Evolutionary conservation across 2,888 invertebrate species (phyloP).

Genomic region (Drosophila anomalata): DNA sequence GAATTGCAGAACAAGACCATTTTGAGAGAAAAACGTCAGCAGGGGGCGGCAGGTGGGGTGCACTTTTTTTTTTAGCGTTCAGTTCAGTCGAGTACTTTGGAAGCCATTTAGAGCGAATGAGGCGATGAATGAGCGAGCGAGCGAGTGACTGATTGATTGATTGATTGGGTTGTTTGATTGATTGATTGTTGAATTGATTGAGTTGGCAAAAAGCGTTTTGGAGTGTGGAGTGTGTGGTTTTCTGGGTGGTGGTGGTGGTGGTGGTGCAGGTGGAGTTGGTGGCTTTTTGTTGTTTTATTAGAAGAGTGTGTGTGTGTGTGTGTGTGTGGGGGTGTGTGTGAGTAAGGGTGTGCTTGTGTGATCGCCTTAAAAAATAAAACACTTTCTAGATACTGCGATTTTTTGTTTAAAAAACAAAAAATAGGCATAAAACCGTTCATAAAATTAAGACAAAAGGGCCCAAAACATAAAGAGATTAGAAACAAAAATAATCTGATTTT

Average conservation of each 20-base stretch:
- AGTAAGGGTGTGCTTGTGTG: slow-evolving; percentile 13
- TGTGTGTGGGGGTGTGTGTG: slow-evolving; percentile 14
- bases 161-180: slow-evolving; percentile 6
- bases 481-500: not conserved
- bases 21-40: not conserved
- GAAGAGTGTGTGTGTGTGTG: slow-evolving; percentile 16
- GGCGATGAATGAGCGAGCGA: slow-evolving; percentile 51
- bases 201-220: slow-evolving; percentile 15
- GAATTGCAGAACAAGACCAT: not conserved
- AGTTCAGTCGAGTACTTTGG: slow-evolving; percentile 18
- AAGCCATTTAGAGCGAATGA: slow-evolving; percentile 41
- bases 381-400: slow-evolving; percentile 1
- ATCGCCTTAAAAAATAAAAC: slow-evolving; percentile 32
- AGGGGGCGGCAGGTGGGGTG: not conserved
- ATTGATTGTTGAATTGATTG: slow-evolving; percentile 22
- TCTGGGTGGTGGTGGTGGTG: not conserved
- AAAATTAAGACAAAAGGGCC: not conserved
- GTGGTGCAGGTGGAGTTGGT: slow-evolving; percentile 7
- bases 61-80: slow-evolving; percentile 6
- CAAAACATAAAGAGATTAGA: not conserved
- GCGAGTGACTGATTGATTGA: slow-evolving; percentile 34
- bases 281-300: slow-evolving; percentile 5
- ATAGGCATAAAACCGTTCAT: slow-evolving; percentile 6
- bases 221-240: slow-evolving; percentile 11
- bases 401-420: slow-evolving; percentile 1